These are phyloP conservation scores for Alauda arvensis DNA, from an alignment of 2,797 vertebrate species.

Conservation along the genomic window DNA sequence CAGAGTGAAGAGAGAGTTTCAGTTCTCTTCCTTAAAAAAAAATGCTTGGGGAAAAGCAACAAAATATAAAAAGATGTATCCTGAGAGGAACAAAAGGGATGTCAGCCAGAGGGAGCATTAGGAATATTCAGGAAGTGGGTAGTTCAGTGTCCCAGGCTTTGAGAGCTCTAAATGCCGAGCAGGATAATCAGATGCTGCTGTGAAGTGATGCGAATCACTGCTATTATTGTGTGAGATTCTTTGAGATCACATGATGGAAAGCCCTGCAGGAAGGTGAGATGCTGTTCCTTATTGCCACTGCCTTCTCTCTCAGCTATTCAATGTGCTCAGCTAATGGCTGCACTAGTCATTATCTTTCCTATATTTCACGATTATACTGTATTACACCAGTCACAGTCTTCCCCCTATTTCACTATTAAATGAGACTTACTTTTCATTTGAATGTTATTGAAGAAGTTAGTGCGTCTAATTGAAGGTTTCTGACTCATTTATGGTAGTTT, in stretches of 20 bases:
- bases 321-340: neutral
- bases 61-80: fast-evolving
- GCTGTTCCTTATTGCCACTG: neutral
- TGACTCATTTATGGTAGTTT: constrained; percentile 25
- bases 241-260: constrained; percentile 2
- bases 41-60: neutral
- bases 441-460: constrained; percentile 41
- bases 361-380: constrained; percentile 31
- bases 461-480: constrained; percentile 10
- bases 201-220: neutral
- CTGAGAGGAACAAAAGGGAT: neutral
- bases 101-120: neutral
- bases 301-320: constrained; percentile 3
- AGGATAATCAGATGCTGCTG: neutral
- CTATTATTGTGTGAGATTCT: neutral
- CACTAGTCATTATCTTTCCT: constrained; percentile 40
- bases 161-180: neutral
- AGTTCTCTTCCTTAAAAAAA: neutral
- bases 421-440: constrained; percentile 39
- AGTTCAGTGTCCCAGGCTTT: neutral
- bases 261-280: constrained; percentile 15
- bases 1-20: neutral
- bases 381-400: constrained; percentile 23
- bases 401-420: constrained; percentile 40
- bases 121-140: neutral